phyloP scores from a whole-genome alignment of 2,113 vertebrate genomes.

The Phrynocephalus versicolor region DNA sequence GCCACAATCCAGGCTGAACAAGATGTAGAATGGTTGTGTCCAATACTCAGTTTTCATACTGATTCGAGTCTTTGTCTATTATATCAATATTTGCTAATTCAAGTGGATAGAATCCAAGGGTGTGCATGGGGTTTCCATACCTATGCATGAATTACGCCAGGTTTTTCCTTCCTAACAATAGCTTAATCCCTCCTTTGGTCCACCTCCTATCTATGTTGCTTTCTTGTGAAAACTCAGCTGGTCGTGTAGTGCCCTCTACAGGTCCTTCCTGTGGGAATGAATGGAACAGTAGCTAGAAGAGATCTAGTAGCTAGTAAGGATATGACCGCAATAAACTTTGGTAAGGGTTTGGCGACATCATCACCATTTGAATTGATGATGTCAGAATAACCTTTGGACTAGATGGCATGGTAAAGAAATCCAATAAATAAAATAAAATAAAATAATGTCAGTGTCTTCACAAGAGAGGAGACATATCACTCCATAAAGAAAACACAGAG shows the following conservation, averaged over 20 bases:
- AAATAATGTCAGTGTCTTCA: too few relatives aligned
- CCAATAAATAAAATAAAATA: too few relatives aligned
- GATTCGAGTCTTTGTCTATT: neutral
- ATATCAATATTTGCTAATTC: neutral
- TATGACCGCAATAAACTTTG: neutral
- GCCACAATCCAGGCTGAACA: neutral
- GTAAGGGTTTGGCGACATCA: neutral
- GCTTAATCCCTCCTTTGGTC: neutral
- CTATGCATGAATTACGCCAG: neutral
- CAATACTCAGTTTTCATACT: neutral
- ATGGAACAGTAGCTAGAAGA: too few relatives aligned
- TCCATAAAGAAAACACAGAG: slow-evolving; percentile 12
- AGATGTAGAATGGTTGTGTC: neutral
- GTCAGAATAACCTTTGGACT: neutral
- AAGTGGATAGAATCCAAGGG: neutral
- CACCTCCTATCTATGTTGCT: neutral
- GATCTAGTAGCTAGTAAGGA: neutral
- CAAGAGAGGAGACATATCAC: too few relatives aligned
- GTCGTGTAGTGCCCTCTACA: neutral
- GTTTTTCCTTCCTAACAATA: neutral
- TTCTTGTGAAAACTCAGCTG: neutral
- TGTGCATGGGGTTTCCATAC: neutral
- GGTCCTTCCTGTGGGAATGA: neutral
- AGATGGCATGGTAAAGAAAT: too few relatives aligned
- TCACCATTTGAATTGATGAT: neutral